Percentiles rank a stretch among this genome's conserved stretches.
Evolutionary conservation across 2,113 vertebrate genomes (phyloP).

Genomic region (Helogale parvula): DNA sequence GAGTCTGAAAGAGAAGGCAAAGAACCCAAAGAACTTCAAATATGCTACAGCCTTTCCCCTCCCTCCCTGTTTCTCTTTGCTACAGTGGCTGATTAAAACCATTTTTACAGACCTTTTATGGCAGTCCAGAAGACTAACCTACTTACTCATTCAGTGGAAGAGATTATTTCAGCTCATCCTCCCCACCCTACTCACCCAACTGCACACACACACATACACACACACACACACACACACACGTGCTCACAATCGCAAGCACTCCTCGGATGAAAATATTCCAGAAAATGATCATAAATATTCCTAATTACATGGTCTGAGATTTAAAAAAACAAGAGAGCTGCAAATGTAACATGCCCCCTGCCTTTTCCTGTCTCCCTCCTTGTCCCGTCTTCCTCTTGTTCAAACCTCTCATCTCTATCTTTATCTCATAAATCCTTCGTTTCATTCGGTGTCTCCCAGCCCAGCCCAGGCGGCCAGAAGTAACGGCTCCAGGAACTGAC

Average conservation of each 20-base stretch:
- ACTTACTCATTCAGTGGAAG: slow-evolving; percentile 72
- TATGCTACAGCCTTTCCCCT: background rate
- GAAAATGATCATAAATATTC: slow-evolving; percentile 80
- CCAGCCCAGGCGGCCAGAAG: slow-evolving; percentile 64
- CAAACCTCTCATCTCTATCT: slow-evolving; percentile 42
- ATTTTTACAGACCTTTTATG: slow-evolving; percentile 71
- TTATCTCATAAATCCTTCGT: slow-evolving; percentile 53
- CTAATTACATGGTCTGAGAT: slow-evolving; percentile 72
- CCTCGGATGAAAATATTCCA: slow-evolving; percentile 76
- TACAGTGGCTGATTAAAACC: slow-evolving; percentile 59
- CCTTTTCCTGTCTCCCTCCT: slow-evolving; percentile 17
- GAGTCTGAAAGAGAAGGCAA: slow-evolving; percentile 82
- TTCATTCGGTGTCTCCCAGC: slow-evolving; percentile 34
- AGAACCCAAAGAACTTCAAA: slow-evolving; percentile 68
- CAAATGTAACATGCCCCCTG: slow-evolving; percentile 63
- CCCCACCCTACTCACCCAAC: background rate
- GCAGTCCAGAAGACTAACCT: slow-evolving; percentile 73
- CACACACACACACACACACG: slow-evolving; percentile 18
- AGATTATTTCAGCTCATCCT: slow-evolving; percentile 68
- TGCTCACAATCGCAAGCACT: slow-evolving; percentile 24
- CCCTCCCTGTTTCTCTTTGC: background rate
- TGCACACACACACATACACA: slow-evolving; percentile 60
- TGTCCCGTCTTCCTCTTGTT: slow-evolving; percentile 11
- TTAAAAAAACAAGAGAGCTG: slow-evolving; percentile 66
- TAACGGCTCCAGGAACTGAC: slow-evolving; percentile 72